Evolutionary conservation across 2,888 invertebrate genomes (phyloP), one percentile per base, ranked within the genome.

Genomic region (Machimus atricapillus): DNA sequence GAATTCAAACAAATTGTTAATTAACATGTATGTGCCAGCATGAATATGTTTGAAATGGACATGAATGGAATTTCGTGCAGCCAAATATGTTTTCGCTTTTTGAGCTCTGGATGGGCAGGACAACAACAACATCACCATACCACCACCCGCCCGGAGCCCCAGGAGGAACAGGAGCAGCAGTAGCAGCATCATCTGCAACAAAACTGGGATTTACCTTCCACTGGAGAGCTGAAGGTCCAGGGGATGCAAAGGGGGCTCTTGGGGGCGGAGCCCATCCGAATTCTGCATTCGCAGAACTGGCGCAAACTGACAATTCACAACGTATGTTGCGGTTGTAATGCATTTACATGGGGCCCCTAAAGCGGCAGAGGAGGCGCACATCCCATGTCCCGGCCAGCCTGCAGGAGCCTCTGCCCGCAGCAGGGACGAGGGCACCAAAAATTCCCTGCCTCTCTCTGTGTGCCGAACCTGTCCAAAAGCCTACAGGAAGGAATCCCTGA

Each of bases 31-130:
- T 79, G 66, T 43, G 78, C 86, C 56, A 66, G 86, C 66, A 86
- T 79, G 86, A 79, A 86, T 86, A 86, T 86, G 66, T 86, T 86
- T 86, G 58, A 79, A 86, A 78, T 78, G 86, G 78, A 86, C 79
- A 86, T 79, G 86, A 86, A 86, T 86, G 86, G 86, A 86, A 86
- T 86, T 86, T 86, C 58, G 56, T 79, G 78, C 86, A 86, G 77
- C 77, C 86, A 86, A 86, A 86, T 77, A 86, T 86, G 77, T 86
- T 77, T 85, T 85, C 85, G 74, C 85, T 85, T 85, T 85, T 85
- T 85, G 85, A 85, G 85, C 31, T 85, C 74, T 74, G 46, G 43
- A 73, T 66, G 74, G 74, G 85, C 85, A 85, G 46, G 85, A 74
- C 52, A 74, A 66, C 43, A 74, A 74, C 74, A 74, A 16, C 27